Percentiles rank a stretch among this genome's conserved stretches.
phyloP scores from a whole-genome alignment of 2,797 vertebrate species.

The Anguilla megastoma region DNA sequence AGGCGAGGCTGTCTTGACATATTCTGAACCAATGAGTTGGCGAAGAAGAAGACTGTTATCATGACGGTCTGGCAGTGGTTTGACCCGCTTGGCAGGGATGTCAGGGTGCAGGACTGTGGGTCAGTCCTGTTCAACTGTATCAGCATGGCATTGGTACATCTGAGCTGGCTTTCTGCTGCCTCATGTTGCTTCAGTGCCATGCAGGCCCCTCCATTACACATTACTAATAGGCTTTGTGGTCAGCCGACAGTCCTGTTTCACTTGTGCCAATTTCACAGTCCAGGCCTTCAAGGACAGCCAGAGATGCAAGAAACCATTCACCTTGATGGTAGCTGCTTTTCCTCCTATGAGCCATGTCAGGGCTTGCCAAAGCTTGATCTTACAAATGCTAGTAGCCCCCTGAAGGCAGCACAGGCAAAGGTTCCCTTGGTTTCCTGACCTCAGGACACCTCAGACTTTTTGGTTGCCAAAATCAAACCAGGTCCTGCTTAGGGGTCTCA shows the following conservation, averaged over 20 bases:
- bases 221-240: neutral
- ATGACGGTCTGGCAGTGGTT: neutral
- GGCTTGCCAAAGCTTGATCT: neutral
- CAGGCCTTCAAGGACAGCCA: neutral
- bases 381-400: neutral
- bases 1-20: neutral
- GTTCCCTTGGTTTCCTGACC: no score
- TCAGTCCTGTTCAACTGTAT: neutral
- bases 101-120: conserved; percentile 10
- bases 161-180: neutral
- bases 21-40: neutral
- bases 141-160: neutral
- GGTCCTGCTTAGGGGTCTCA: neutral
- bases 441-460: no score
- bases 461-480: neutral
- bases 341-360: neutral
- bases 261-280: neutral
- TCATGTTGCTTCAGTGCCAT: neutral
- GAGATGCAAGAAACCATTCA: neutral
- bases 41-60: neutral
- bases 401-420: no score
- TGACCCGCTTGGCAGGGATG: conserved; percentile 9
- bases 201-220: neutral
- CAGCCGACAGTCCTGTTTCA: neutral
- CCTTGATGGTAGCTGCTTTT: neutral